These are phyloP conservation scores for Oriolus oriolus DNA, from an alignment of 2,113 vertebrate species.

Conservation along the genomic window DNA sequence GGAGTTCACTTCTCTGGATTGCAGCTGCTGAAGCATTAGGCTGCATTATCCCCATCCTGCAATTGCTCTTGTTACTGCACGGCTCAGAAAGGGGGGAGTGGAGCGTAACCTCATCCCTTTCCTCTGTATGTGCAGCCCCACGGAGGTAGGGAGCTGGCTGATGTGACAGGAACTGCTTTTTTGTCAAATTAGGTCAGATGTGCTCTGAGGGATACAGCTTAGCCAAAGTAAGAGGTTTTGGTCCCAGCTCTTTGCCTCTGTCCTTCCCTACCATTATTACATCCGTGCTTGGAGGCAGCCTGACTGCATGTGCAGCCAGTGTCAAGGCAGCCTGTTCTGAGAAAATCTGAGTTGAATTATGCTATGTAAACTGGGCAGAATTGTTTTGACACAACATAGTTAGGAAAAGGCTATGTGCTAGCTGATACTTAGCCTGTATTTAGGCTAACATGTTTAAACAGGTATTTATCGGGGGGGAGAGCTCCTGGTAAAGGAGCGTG, in stretches of 20 bases:
- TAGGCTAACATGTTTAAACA: accelerated
- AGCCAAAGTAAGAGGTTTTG: not conserved
- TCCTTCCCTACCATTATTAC: not conserved
- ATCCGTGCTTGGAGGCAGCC: not conserved
- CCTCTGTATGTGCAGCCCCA: accelerated
- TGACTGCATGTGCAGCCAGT: not conserved
- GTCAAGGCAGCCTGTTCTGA: not conserved
- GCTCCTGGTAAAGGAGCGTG: accelerated
- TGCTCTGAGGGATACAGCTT: not conserved
- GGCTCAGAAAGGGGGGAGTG: not conserved
- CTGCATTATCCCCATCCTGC: not conserved
- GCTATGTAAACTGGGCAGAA: not conserved
- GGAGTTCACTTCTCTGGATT: not conserved
- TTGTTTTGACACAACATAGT: not conserved
- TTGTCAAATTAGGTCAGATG: not conserved
- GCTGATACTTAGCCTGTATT: not conserved
- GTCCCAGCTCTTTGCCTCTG: not conserved
- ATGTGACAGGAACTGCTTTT: not conserved
- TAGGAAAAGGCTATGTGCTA: not conserved
- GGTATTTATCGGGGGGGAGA: not conserved
- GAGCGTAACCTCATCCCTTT: not conserved
- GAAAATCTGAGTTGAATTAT: not conserved
- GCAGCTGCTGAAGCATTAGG: not conserved
- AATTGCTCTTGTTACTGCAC: not conserved
- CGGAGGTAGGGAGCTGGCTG: not conserved